Conservation (phyloP, 2,797 vertebrate species). For the Rhyacichthys aspro region DNA sequence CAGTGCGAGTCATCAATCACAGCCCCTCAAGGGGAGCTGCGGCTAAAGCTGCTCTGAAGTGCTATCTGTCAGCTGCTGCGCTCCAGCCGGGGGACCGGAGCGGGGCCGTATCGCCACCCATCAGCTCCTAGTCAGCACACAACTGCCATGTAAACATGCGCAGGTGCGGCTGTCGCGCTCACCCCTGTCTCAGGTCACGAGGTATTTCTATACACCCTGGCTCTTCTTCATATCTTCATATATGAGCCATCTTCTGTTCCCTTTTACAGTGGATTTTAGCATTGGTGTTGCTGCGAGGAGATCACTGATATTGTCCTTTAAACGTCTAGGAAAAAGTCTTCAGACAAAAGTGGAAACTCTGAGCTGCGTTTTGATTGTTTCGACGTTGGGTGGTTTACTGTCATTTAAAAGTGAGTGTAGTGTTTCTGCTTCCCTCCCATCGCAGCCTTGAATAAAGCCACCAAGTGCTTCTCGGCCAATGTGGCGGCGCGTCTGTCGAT, state of each 20-base stretch:
- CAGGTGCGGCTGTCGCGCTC: constrained; percentile 75
- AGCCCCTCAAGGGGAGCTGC: constrained; percentile 82
- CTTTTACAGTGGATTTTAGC: neutral
- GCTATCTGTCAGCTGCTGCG: constrained; percentile 84
- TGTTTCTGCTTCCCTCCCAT: constrained; percentile 56
- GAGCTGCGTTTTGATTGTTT: constrained; percentile 38
- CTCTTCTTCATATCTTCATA: neutral
- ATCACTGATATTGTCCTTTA: constrained; percentile 10
- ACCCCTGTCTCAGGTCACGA: constrained; percentile 47
- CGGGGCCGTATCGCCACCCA: constrained; percentile 73
- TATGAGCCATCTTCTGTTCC: too few relatives aligned
- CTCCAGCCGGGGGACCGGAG: constrained; percentile 70
- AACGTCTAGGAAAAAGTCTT: neutral
- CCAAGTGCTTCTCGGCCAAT: constrained; percentile 73
- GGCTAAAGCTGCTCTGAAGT: constrained; percentile 86
- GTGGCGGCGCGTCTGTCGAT: constrained; percentile 86
- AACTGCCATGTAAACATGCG: constrained; percentile 80
- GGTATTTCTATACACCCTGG: constrained; percentile 12
- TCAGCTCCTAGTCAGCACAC: constrained; percentile 74
- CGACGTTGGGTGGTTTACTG: constrained; percentile 54
- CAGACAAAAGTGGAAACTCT: neutral
- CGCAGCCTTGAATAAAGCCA: constrained; percentile 75
- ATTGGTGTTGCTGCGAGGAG: neutral
- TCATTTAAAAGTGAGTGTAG: constrained; percentile 49
- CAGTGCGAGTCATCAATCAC: constrained; percentile 85